Evolutionary conservation across 2,797 vertebrate genomes (phyloP), one percentile per base, ranked within the genome.

Genomic region (Sardinella longiceps): DNA sequence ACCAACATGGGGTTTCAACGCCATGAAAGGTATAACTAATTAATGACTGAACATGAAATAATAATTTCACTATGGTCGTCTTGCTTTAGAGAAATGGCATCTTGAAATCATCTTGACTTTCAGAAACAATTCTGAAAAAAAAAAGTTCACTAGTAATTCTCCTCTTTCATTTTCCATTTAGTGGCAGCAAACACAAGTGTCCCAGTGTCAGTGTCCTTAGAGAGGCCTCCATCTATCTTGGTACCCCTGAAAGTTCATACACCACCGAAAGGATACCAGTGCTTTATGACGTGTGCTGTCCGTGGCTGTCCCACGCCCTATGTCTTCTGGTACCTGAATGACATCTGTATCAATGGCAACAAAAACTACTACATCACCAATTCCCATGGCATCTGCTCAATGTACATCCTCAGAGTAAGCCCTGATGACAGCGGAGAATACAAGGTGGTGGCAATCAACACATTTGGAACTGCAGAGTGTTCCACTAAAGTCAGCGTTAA

Each of bases 261-360:
- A 3, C 95, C 96, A 84, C 95, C 95, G 0, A 91, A 88, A 0
- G 97, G 97, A 77, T 97, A 95, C 0, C 94, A 97, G 74, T 95
- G 97, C n/a, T 94, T 58, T 84, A 98, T 98, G 97, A 98, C 95
- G 33, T 98, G 97, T 0, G 97, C 97, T 0, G 93, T 97, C 15
- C 91, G 92, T 7, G 97, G 97, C 86, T 87, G 87, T 0, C 97
- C 97, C 0, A 20, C 80, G 0, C 97, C 97, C 0, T 92, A 84
- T 0, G 83, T 98, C 77, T 95, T 91, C 3, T 98, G 97, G 97
- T 97, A 96, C 92, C 96, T 95, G 82, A 90, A 97, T 1, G 86
- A 83, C 25, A 85, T 92, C 84, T 96, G 96, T 91, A 95, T 98
- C 91, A 95, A 95, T 88, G 91, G 82, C 0, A 93, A 96, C 88